phyloP scores from a whole-genome alignment of 2,888 invertebrate species.

The Kryphioiulus occultus region DNA sequence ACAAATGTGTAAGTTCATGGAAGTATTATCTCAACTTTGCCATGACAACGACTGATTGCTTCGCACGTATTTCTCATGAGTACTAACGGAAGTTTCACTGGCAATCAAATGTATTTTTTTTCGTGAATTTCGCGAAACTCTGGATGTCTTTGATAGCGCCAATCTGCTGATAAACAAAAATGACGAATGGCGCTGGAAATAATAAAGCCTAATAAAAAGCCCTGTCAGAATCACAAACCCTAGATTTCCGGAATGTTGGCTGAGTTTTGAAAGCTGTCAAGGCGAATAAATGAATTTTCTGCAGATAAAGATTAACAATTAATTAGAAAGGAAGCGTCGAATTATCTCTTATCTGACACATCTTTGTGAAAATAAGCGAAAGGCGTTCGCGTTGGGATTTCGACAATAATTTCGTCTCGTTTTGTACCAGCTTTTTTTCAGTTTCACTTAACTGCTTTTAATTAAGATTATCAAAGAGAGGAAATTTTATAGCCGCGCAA shows the following conservation, averaged over 20 bases:
- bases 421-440: neutral
- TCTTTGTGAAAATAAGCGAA: neutral
- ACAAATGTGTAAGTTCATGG: too few relatives aligned
- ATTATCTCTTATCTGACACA: slow-evolving; percentile 4
- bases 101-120: neutral
- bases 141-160: neutral
- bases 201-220: neutral
- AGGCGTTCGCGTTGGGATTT: neutral
- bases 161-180: neutral
- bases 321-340: slow-evolving; percentile 8
- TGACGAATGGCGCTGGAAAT: neutral
- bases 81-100: too few relatives aligned
- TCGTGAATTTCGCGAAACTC: neutral
- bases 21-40: too few relatives aligned
- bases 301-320: slow-evolving; percentile 33
- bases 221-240: neutral
- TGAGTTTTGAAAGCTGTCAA: slow-evolving; percentile 16
- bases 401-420: neutral
- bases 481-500: neutral
- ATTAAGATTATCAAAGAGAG: slow-evolving; percentile 16
- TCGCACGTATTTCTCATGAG: too few relatives aligned
- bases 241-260: neutral
- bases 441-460: slow-evolving; percentile 24
- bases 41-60: too few relatives aligned
- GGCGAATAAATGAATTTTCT: slow-evolving; percentile 2